A percentile compares a stretch with the other conserved stretches of the same genome.
Evolutionary conservation across 2,797 vertebrate species (phyloP).

Genomic region (Danio jaintianensis): DNA sequence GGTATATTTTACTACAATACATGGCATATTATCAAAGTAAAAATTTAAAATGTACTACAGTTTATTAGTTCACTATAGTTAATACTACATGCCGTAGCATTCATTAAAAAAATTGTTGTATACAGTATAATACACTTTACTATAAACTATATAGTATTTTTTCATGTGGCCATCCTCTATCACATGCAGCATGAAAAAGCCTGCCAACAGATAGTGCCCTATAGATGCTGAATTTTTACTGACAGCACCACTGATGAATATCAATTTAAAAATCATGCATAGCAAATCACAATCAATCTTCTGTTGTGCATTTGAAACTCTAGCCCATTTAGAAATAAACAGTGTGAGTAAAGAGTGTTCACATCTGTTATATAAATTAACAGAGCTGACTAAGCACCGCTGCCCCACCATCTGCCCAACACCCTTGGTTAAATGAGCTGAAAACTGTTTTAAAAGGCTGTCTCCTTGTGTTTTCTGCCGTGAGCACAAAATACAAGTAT

Average conservation of each 20-base stretch:
- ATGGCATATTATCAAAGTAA: too few relatives aligned
- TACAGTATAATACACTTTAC: too few relatives aligned
- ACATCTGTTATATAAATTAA: slow-evolving; percentile 44
- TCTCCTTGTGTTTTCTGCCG: slow-evolving; percentile 20
- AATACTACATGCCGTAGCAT: too few relatives aligned
- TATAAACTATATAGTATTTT: too few relatives aligned
- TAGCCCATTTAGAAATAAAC: slow-evolving; percentile 58
- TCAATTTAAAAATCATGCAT: background rate
- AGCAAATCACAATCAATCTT: slow-evolving; percentile 16
- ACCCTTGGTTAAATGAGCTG: slow-evolving; percentile 41
- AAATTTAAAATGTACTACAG: too few relatives aligned
- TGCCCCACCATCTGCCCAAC: slow-evolving; percentile 39
- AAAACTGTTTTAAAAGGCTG: slow-evolving; percentile 36
- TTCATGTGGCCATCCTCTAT: background rate
- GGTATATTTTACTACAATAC: too few relatives aligned
- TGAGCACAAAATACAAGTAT: background rate
- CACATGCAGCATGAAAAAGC: background rate
- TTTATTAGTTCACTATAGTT: too few relatives aligned
- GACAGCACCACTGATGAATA: slow-evolving; percentile 67
- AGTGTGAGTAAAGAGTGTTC: slow-evolving; percentile 72
- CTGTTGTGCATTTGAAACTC: slow-evolving; percentile 30
- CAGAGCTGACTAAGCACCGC: slow-evolving; percentile 30
- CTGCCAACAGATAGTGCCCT: background rate
- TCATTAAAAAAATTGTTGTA: too few relatives aligned
- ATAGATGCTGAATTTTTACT: slow-evolving; percentile 5